Evolutionary conservation across 2,888 invertebrate species (phyloP).

Genomic region (Dinocampus coccinellae): DNA sequence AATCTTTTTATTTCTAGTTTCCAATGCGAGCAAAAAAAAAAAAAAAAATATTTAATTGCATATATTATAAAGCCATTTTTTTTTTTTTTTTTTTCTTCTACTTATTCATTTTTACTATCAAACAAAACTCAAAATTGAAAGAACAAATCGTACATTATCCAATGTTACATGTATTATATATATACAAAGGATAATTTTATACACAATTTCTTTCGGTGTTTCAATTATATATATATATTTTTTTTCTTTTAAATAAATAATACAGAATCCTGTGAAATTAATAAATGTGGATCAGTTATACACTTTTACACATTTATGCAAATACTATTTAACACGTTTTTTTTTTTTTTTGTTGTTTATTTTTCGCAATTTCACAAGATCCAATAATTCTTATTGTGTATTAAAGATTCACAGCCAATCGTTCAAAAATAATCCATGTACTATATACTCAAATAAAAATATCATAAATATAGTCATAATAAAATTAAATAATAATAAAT

Average conservation of each 20-base stretch:
- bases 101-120: too few relatives aligned
- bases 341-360: background rate
- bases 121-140: background rate
- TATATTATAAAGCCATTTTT: background rate
- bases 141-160: background rate
- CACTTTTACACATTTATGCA: background rate
- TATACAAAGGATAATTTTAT: background rate
- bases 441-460: background rate
- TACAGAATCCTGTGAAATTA: background rate
- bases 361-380: background rate
- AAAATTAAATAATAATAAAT: background rate
- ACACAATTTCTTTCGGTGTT: background rate
- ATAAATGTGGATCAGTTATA: background rate
- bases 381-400: background rate
- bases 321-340: background rate
- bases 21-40: background rate
- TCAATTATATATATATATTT: background rate
- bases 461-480: background rate
- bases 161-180: background rate
- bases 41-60: background rate
- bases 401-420: background rate
- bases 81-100: too few relatives aligned
- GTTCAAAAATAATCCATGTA: background rate
- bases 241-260: background rate
- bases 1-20: background rate